Percentiles rank a stretch among this genome's conserved stretches.
phyloP scores from a whole-genome alignment of 2,888 invertebrate genomes.

The Caprella mutica region DNA sequence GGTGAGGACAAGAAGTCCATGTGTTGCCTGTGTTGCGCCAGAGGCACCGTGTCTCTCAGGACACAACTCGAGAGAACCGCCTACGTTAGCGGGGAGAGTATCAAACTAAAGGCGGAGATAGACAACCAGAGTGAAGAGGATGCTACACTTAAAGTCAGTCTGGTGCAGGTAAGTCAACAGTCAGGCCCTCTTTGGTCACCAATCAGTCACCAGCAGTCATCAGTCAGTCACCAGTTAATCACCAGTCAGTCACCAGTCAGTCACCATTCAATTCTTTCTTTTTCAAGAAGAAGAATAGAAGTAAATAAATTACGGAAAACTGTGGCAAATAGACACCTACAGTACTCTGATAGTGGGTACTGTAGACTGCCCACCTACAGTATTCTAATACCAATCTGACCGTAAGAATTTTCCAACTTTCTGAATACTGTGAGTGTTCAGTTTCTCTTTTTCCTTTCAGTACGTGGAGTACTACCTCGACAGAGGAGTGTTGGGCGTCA shows the following conservation, averaged over 20 bases:
- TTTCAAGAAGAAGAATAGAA: too few species aligned
- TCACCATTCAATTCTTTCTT: too few species aligned
- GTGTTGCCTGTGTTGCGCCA: slow-evolving; percentile 61
- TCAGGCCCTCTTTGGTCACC: too few species aligned
- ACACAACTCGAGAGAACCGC: slow-evolving; percentile 59
- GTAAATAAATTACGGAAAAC: too few species aligned
- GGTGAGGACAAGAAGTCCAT: slow-evolving; percentile 53
- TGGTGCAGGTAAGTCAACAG: slow-evolving; percentile 45
- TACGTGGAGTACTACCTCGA: slow-evolving; percentile 65
- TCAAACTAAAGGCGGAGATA: slow-evolving; percentile 56
- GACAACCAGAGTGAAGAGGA: slow-evolving; percentile 56
- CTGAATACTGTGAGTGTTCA: background rate
- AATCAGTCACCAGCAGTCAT: too few species aligned
- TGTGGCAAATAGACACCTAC: too few species aligned
- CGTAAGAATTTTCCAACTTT: too few species aligned
- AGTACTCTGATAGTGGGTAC: too few species aligned
- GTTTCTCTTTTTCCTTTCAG: slow-evolving; percentile 40
- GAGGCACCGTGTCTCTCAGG: slow-evolving; percentile 54
- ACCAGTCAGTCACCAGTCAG: too few species aligned
- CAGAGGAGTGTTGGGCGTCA: slow-evolving; percentile 58
- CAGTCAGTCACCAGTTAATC: too few species aligned
- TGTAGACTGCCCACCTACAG: too few species aligned
- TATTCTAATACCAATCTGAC: too few species aligned
- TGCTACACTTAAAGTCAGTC: slow-evolving; percentile 48
- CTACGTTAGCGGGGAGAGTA: slow-evolving; percentile 61